Conservation (phyloP, 2,888 invertebrate genomes). For the Epistrophe grossulariae region DNA sequence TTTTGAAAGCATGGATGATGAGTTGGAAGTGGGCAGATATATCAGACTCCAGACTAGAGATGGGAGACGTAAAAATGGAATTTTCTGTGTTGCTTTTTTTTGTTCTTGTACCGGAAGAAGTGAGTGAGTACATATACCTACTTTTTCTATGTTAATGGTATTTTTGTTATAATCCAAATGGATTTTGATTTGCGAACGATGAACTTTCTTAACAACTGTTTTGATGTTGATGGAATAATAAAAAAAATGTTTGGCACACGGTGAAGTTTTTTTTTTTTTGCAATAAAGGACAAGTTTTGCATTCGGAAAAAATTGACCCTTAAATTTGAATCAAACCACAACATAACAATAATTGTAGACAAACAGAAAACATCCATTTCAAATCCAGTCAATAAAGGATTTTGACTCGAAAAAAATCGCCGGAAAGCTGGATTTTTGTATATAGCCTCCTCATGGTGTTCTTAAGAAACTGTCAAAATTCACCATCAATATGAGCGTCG, state of each 20-base stretch:
- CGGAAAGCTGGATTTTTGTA: too few relatives aligned
- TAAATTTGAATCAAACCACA: background rate
- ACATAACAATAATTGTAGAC: too few relatives aligned
- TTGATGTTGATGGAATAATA: constrained; percentile 47
- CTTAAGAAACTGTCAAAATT: too few relatives aligned
- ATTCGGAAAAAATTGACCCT: background rate
- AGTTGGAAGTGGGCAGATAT: background rate
- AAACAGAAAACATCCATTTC: too few relatives aligned
- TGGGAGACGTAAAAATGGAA: constrained; percentile 22
- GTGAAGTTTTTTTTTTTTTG: background rate
- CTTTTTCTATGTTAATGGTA: constrained; percentile 65
- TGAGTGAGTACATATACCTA: constrained; percentile 35
- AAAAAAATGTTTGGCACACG: constrained; percentile 13
- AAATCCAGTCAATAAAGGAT: too few relatives aligned
- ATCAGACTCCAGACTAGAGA: constrained; percentile 20
- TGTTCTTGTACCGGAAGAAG: constrained; percentile 54
- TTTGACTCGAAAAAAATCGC: too few relatives aligned
- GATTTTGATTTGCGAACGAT: constrained; percentile 62
- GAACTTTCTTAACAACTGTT: constrained; percentile 64
- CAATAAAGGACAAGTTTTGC: background rate
- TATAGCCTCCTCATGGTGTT: too few relatives aligned
- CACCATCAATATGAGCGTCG: too few relatives aligned
- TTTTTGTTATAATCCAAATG: constrained; percentile 70
- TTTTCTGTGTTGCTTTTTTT: background rate
- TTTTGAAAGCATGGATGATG: constrained; percentile 32